Conservation (phyloP, 2,113 vertebrate genomes). For the Kryptolebias marmoratus region DNA sequence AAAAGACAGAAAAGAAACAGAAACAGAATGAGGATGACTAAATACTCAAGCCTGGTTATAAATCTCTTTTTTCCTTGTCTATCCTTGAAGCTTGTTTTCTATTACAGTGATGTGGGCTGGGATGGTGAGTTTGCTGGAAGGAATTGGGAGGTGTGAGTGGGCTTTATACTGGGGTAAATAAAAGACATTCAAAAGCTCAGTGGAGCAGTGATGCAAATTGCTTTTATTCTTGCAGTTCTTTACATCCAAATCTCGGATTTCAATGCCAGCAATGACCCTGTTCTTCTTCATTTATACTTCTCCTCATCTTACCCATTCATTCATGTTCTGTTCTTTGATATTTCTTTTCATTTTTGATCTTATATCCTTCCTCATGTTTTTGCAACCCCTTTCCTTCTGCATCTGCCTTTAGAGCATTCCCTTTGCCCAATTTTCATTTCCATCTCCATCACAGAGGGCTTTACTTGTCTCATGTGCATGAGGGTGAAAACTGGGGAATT, state of each 20-base stretch:
- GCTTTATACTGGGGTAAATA: slow-evolving; percentile 47
- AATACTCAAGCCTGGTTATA: slow-evolving; percentile 21
- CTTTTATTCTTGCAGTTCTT: slow-evolving; percentile 65
- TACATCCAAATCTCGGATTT: slow-evolving; percentile 52
- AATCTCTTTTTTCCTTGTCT: slow-evolving; percentile 17
- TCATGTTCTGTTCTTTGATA: slow-evolving; percentile 8
- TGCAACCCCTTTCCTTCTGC: slow-evolving; percentile 5
- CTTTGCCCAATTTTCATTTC: not conserved
- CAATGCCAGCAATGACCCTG: slow-evolving; percentile 52
- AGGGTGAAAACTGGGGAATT: not conserved
- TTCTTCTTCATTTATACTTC: not conserved
- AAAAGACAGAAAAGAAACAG: slow-evolving; percentile 13
- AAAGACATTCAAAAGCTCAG: slow-evolving; percentile 70
- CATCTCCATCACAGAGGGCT: slow-evolving; percentile 29
- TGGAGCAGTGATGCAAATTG: slow-evolving; percentile 71
- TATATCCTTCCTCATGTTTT: slow-evolving; percentile 22
- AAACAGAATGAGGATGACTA: slow-evolving; percentile 22
- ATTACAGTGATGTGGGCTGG: slow-evolving; percentile 40
- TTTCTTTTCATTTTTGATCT: slow-evolving; percentile 13
- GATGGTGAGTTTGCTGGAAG: slow-evolving; percentile 36
- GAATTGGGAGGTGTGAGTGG: not conserved
- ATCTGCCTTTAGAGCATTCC: slow-evolving; percentile 4
- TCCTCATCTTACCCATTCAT: slow-evolving; percentile 29
- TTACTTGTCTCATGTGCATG: slow-evolving; percentile 22
- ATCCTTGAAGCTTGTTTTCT: slow-evolving; percentile 56